These are phyloP conservation scores for Strigamia transsilvanica DNA, from an alignment of 2,888 invertebrate species.

Conservation along the genomic window DNA sequence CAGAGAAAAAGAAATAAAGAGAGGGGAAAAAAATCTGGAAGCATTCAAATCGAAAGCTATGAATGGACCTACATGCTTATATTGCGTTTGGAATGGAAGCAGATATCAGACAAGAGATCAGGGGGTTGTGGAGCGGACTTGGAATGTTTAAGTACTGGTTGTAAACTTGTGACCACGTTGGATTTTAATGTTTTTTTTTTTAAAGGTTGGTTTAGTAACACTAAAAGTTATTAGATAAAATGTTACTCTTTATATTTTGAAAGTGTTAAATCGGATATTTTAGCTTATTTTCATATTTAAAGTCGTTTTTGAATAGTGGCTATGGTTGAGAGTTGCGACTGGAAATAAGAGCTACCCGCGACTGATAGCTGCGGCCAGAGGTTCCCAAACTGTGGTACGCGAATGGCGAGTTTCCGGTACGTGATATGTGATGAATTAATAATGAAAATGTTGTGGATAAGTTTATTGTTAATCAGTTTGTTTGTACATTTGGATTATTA, in stretches of 20 bases:
- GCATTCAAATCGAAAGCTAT: conserved; percentile 26
- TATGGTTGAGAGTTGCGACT: too few relatives aligned
- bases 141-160: conserved; percentile 16
- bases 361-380: too few relatives aligned
- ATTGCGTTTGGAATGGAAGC: conserved; percentile 26
- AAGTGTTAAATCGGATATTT: too few relatives aligned
- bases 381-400: too few relatives aligned
- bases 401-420: too few relatives aligned
- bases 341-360: too few relatives aligned
- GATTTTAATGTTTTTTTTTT: neutral
- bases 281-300: too few relatives aligned
- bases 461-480: too few relatives aligned
- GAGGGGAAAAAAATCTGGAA: conserved; percentile 4
- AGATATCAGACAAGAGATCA: conserved; percentile 30
- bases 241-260: neutral
- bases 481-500: too few relatives aligned
- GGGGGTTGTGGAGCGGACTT: neutral
- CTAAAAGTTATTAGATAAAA: neutral
- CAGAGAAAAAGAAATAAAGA: conserved; percentile 24
- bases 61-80: conserved; percentile 30
- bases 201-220: neutral
- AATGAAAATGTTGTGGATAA: too few relatives aligned
- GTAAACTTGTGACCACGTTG: neutral
- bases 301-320: too few relatives aligned
- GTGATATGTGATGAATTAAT: too few relatives aligned